Evolutionary conservation across 2,113 vertebrate genomes (phyloP).

Genomic region (Chionodraco myersi): DNA sequence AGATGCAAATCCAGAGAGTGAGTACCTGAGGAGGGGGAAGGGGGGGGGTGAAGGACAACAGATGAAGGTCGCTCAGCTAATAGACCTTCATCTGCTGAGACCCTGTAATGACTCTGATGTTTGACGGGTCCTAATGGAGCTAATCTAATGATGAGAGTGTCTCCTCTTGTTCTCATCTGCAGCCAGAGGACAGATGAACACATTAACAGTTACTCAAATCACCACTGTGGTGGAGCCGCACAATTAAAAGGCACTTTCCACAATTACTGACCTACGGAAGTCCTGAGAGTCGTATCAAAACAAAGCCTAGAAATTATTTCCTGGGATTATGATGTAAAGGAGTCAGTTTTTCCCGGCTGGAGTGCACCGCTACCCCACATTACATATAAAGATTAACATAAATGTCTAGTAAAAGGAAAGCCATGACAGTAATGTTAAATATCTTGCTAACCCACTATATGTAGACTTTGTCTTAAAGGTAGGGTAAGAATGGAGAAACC

Average conservation of each 20-base stretch:
- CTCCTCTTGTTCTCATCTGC: constrained; percentile 36
- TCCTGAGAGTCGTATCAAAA: not conserved
- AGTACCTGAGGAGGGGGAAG: constrained; percentile 70
- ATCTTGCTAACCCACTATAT: too few relatives aligned
- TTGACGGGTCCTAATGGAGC: constrained; percentile 56
- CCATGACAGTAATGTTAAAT: too few relatives aligned
- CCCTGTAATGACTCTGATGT: constrained; percentile 58
- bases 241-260: constrained; percentile 34
- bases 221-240: constrained; percentile 9
- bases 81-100: constrained; percentile 58
- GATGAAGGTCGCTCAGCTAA: constrained; percentile 44
- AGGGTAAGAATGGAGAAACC: too few relatives aligned
- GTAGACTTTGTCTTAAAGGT: too few relatives aligned
- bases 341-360: too few relatives aligned
- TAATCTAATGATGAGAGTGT: constrained; percentile 43
- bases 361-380: too few relatives aligned
- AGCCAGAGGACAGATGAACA: constrained; percentile 60
- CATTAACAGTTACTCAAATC: constrained; percentile 64
- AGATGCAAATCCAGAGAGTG: constrained; percentile 96
- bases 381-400: too few relatives aligned
- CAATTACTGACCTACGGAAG: not conserved
- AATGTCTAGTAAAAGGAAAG: too few relatives aligned
- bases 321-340: too few relatives aligned
- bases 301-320: too few relatives aligned
- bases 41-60: constrained; percentile 45